phyloP scores from a whole-genome alignment of 2,888 invertebrate genomes.

The Drosophila ezoana region DNA sequence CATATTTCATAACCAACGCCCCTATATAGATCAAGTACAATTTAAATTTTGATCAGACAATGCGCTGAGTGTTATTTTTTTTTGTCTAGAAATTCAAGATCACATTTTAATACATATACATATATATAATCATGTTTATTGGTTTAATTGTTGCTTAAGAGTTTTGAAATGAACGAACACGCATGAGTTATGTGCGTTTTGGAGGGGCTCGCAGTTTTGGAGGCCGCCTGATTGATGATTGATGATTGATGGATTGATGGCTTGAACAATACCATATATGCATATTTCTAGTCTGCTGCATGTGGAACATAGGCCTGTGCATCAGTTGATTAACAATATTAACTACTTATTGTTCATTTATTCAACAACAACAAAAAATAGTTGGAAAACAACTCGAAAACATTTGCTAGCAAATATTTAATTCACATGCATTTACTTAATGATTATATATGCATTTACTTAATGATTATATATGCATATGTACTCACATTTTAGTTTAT shows the following conservation, averaged over 20 bases:
- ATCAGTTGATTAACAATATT: constrained; percentile 38
- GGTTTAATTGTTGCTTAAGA: constrained; percentile 26
- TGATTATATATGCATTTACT: constrained; percentile 22
- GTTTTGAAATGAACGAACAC: constrained; percentile 7
- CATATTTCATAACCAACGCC: not conserved
- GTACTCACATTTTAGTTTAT: constrained; percentile 7
- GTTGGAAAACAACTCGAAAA: not conserved
- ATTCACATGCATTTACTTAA: constrained; percentile 33
- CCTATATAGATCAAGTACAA: not conserved
- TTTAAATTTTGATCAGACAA: constrained; percentile 12
- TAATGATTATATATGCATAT: constrained; percentile 17
- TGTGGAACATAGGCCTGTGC: constrained; percentile 58
- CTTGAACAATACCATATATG: constrained; percentile 33
- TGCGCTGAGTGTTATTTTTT: constrained; percentile 3
- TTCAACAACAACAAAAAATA: not conserved
- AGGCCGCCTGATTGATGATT: constrained; percentile 37
- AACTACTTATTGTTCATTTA: constrained; percentile 18
- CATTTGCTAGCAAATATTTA: constrained; percentile 24
- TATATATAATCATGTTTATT: constrained; percentile 16
- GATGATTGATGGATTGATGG: constrained; percentile 32
- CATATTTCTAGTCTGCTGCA: constrained; percentile 57
- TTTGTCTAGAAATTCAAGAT: constrained; percentile 28
- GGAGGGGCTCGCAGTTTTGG: constrained; percentile 1
- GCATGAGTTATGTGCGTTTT: constrained; percentile 53
- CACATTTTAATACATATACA: constrained; percentile 6